Evolutionary conservation across 2,113 vertebrate genomes (phyloP).

Genomic region (Spea bombifrons): DNA sequence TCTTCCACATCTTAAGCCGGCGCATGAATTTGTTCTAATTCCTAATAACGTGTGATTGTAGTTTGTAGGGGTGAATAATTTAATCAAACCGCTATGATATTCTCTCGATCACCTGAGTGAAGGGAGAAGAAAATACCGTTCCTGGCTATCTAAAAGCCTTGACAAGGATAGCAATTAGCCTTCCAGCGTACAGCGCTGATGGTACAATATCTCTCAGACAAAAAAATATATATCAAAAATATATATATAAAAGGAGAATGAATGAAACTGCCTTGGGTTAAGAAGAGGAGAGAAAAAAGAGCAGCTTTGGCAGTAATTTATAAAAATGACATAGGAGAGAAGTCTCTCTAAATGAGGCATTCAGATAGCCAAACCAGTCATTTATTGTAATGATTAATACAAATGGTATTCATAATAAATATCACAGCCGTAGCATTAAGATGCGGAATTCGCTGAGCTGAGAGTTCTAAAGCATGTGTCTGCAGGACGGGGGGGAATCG

Average conservation of each 20-base stretch:
- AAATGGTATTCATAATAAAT: conserved; percentile 99
- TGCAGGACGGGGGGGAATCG: conserved; percentile 55
- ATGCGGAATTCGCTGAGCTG: conserved; percentile 68
- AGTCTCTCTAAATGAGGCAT: conserved; percentile 99
- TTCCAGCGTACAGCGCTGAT: conserved; percentile 74
- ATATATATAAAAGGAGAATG: background rate
- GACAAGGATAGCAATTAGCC: conserved; percentile 65
- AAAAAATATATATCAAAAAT: conserved; percentile 55
- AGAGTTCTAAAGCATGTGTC: conserved; percentile 54
- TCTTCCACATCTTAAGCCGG: conserved; percentile 90
- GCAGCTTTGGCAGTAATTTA: conserved; percentile 90
- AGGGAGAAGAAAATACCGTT: conserved; percentile 54
- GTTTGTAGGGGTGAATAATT: conserved; percentile 99
- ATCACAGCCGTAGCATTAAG: conserved; percentile 75
- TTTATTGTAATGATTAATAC: conserved; percentile 99
- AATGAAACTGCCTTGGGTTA: conserved; percentile 89
- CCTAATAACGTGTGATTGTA: conserved; percentile 99
- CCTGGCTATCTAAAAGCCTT: conserved; percentile 60
- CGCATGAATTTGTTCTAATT: conserved; percentile 96
- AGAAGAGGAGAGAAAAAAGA: conserved; percentile 64
- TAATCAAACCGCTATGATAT: conserved; percentile 87
- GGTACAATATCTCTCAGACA: conserved; percentile 71
- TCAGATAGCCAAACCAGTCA: conserved; percentile 99
- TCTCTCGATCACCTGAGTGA: conserved; percentile 71
- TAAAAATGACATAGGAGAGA: conserved; percentile 98